Conservation (phyloP, 2,888 invertebrate species). For the Melipona bicolor region DNA sequence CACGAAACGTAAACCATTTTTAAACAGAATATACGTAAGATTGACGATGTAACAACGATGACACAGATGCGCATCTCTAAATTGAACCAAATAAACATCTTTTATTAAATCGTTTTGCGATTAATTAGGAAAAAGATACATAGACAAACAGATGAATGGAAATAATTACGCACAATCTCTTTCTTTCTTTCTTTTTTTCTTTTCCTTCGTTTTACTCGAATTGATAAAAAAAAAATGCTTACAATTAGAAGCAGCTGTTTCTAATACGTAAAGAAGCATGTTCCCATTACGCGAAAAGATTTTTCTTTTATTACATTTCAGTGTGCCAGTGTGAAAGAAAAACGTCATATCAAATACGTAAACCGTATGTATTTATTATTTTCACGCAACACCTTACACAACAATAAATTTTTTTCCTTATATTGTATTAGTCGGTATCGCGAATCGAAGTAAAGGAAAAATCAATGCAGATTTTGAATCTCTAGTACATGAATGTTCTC, state of each 20-base stretch:
- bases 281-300: background rate
- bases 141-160: no score
- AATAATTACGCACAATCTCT: no score
- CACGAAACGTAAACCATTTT: no score
- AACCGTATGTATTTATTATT: constrained; percentile 66
- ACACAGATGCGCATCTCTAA: background rate
- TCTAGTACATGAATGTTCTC: background rate
- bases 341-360: constrained; percentile 31
- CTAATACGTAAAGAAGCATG: background rate
- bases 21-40: background rate
- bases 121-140: background rate
- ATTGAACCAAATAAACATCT: no score
- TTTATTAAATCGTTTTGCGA: no score
- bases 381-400: constrained; percentile 68
- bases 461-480: background rate
- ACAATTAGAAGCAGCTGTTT: background rate
- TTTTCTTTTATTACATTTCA: background rate
- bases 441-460: constrained; percentile 21
- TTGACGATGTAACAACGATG: background rate
- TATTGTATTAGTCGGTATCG: constrained; percentile 46
- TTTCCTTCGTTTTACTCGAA: no score
- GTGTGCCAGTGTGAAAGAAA: constrained; percentile 34
- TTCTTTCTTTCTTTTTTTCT: background rate
- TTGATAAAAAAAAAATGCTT: no score
- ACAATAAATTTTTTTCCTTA: constrained; percentile 52